Conservation (phyloP, 2,797 vertebrate genomes). For the Hydrocynus forskahlii region DNA sequence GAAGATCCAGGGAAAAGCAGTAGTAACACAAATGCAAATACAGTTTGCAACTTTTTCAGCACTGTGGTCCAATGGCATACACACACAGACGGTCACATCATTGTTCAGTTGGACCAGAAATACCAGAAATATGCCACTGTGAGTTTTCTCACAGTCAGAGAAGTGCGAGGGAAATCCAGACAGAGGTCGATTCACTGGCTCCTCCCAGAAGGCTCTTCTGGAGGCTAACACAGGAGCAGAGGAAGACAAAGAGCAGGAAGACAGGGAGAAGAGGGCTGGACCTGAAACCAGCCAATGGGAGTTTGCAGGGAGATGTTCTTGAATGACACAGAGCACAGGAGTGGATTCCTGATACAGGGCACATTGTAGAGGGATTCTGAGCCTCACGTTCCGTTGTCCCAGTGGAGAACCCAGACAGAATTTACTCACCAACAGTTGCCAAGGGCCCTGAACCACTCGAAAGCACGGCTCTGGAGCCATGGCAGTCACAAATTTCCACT, state of each 20-base stretch:
- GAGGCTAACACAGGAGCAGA: constrained; percentile 61
- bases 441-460: constrained; percentile 8
- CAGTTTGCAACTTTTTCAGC: no score
- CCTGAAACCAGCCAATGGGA: constrained; percentile 68
- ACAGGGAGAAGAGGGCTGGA: constrained; percentile 64
- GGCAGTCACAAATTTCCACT: constrained; percentile 84
- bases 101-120: neutral
- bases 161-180: neutral
- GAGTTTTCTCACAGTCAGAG: neutral
- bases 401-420: neutral
- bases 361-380: constrained; percentile 18
- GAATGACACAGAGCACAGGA: constrained; percentile 64
- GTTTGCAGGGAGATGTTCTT: constrained; percentile 60
- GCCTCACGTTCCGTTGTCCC: constrained; percentile 10
- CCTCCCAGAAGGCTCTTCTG: constrained; percentile 53
- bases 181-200: constrained; percentile 35
- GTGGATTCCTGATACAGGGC: constrained; percentile 67
- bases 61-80: neutral
- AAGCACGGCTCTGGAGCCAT: constrained; percentile 63
- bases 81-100: neutral
- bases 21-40: constrained; percentile 4
- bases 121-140: neutral
- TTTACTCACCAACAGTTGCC: neutral
- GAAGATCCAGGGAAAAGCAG: constrained; percentile 12
- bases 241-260: constrained; percentile 50